Conservation (phyloP, 1,140 invertebrate species). For the Drosophila sp. region DNA sequence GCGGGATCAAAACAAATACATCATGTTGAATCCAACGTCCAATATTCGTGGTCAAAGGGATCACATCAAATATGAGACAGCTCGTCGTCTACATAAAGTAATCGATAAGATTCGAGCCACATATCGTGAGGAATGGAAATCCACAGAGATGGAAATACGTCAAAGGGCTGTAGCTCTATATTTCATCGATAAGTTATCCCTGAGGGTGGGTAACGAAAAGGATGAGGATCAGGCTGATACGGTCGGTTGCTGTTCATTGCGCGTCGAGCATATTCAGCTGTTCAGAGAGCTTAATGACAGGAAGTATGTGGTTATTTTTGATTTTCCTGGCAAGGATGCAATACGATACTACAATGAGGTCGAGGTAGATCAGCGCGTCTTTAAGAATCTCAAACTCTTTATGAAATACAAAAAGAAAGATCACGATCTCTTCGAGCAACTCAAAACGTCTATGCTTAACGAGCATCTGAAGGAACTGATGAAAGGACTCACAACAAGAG, state of each 20-base stretch:
- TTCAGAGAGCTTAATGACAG: conserved; percentile 95
- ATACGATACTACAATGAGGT: conserved; percentile 99
- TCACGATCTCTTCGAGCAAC: conserved; percentile 98
- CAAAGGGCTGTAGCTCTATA: conserved; percentile 99
- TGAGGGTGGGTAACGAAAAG: conserved; percentile 99
- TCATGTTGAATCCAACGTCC: conserved; percentile 99
- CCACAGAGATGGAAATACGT: conserved; percentile 98
- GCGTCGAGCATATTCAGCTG: conserved; percentile 97
- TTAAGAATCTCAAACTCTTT: conserved; percentile 98
- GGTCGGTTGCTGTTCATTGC: conserved; percentile 99
- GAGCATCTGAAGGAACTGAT: conserved; percentile 98
- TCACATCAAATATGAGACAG: conserved; percentile 99
- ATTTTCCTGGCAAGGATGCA: conserved; percentile 97
- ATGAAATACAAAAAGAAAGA: conserved; percentile 97
- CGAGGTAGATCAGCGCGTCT: conserved; percentile 98
- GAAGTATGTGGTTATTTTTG: conserved; percentile 98
- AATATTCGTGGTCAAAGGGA: conserved; percentile 99
- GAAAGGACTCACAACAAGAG: conserved; percentile 98
- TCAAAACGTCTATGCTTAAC: conserved; percentile 98
- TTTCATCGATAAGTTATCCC: conserved; percentile 99
- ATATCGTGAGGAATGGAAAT: conserved; percentile 97
- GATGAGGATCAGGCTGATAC: conserved; percentile 99
- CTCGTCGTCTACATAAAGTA: conserved; percentile 93
- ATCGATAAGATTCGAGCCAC: conserved; percentile 95
- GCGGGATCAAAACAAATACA: conserved; percentile 97